These are phyloP conservation scores for Sphinx pinastri DNA, from an alignment of 2,888 invertebrate species.

Conservation along the genomic window DNA sequence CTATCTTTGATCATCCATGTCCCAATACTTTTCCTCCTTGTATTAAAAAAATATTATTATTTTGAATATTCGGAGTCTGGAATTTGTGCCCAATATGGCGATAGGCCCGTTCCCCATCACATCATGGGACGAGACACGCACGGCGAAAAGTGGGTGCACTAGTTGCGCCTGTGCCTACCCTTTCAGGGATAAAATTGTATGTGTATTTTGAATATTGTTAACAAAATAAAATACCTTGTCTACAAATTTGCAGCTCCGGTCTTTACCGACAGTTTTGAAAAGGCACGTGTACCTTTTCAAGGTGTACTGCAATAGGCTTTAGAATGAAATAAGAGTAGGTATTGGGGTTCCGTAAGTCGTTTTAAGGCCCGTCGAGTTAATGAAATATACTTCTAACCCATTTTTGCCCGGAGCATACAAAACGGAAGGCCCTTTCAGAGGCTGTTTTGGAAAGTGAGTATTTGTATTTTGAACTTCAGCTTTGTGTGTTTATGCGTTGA, in stretches of 20 bases:
- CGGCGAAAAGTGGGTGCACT: neutral
- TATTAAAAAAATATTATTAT: too few relatives aligned
- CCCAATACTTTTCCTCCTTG: too few relatives aligned
- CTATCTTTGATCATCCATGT: too few relatives aligned
- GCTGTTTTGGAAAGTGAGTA: neutral
- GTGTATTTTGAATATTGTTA: neutral
- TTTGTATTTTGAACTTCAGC: neutral
- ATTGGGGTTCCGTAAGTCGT: constrained; percentile 54
- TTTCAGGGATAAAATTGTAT: neutral
- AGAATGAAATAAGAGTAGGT: constrained; percentile 48
- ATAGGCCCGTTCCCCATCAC: too few relatives aligned
- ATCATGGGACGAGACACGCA: too few relatives aligned
- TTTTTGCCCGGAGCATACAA: constrained; percentile 14
- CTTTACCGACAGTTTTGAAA: constrained; percentile 41
- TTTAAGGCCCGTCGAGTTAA: constrained; percentile 60
- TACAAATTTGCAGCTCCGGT: constrained; percentile 27
- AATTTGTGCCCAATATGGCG: neutral
- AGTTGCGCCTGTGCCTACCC: neutral
- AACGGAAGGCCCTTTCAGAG: constrained; percentile 11
- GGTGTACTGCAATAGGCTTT: constrained; percentile 61
- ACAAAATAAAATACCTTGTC: constrained; percentile 26
- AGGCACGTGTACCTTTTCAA: constrained; percentile 53
- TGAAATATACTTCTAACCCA: constrained; percentile 44
- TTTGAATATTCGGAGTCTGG: neutral
- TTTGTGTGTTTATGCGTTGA: neutral